A percentile compares a stretch with the other conserved stretches of the same genome.
Evolutionary conservation across 1,140 invertebrate genomes (phyloP).

Genomic region (Rhysida immarginata): DNA sequence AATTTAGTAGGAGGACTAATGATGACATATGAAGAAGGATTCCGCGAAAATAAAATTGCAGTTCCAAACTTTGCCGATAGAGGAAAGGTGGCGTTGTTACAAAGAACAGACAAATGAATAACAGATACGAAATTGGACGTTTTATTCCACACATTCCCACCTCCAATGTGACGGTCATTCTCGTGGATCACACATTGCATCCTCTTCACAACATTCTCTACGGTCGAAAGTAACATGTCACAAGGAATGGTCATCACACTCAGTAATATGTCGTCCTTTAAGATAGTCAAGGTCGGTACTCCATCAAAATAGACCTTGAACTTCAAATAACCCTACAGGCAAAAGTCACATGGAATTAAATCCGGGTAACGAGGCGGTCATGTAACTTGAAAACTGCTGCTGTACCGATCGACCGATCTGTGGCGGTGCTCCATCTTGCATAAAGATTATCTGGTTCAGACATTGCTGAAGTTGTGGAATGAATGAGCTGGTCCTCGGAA

Average conservation of each 20-base stretch:
- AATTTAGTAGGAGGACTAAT: neutral
- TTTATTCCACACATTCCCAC: neutral
- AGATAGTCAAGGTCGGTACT: neutral
- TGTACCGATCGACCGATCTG: neutral
- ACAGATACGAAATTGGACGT: neutral
- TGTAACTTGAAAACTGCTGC: neutral
- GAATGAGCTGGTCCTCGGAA: neutral
- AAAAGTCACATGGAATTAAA: neutral
- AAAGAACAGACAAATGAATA: neutral
- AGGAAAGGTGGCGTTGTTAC: neutral
- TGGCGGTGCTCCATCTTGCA: neutral
- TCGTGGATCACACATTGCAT: neutral
- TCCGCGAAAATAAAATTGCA: neutral
- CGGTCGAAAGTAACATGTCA: neutral
- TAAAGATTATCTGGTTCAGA: neutral
- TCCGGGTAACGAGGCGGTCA: neutral
- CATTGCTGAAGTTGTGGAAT: neutral
- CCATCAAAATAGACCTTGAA: neutral
- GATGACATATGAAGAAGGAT: neutral
- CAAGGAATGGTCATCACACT: neutral
- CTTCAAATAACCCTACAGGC: neutral
- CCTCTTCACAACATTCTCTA: neutral
- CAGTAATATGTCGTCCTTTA: neutral
- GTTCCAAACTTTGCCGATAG: neutral
- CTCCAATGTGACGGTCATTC: neutral